A percentile compares a stretch with the other conserved stretches of the same genome.
These are phyloP conservation scores for Zeuzera pyrina DNA, from an alignment of 2,888 invertebrate species.

Conservation along the genomic window DNA sequence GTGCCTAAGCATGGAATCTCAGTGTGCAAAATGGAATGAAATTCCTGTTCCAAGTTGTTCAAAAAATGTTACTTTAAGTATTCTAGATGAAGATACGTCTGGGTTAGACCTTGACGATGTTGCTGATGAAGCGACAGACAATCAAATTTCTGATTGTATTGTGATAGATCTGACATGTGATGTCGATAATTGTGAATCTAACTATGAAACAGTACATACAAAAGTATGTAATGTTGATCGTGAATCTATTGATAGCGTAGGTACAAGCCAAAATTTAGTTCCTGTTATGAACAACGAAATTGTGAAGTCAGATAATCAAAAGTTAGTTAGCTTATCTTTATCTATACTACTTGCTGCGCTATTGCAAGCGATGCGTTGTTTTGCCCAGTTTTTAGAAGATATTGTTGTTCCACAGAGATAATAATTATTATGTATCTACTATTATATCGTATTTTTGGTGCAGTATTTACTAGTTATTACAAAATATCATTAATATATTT, in stretches of 20 bases:
- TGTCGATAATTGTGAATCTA: conserved; percentile 31
- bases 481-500: conserved; percentile 53
- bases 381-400: conserved; percentile 75
- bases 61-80: conserved; percentile 42
- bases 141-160: conserved; percentile 43
- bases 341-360: conserved; percentile 75
- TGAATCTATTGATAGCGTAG: conserved; percentile 48
- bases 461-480: conserved; percentile 49
- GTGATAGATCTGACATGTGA: conserved; percentile 63
- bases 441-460: conserved; percentile 40
- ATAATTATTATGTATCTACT: conserved; percentile 21
- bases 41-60: conserved; percentile 70
- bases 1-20: conserved; percentile 61
- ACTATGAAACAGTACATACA: conserved; percentile 33
- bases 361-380: conserved; percentile 75
- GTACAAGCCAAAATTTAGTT: conserved; percentile 52
- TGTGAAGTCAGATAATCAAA: conserved; percentile 56
- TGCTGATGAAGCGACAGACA: conserved; percentile 14
- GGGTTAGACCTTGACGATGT: conserved; percentile 19
- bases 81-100: conserved; percentile 29
- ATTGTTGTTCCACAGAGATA: conserved; percentile 65
- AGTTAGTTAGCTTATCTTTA: conserved; percentile 73
- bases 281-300: conserved; percentile 60
- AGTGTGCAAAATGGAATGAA: conserved; percentile 53
- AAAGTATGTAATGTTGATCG: conserved; percentile 41